Percentiles rank a stretch among this genome's conserved stretches.
These are phyloP conservation scores for Nymphicus hollandicus DNA, from an alignment of 2,113 vertebrate species.

Conservation along the genomic window DNA sequence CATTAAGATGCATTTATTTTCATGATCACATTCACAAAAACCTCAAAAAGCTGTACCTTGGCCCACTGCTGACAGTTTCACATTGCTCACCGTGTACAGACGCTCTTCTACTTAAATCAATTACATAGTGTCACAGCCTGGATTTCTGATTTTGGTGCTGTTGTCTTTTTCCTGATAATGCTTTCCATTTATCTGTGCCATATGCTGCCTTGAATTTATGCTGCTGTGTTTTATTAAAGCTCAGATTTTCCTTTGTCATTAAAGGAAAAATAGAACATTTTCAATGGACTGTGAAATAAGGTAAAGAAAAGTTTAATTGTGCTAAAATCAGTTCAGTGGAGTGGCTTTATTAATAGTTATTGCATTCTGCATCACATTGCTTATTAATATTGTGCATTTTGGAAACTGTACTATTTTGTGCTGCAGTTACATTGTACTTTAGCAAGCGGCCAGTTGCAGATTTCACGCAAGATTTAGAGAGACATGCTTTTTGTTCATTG, in stretches of 20 bases:
- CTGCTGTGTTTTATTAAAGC: slow-evolving; percentile 61
- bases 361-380: slow-evolving; percentile 39
- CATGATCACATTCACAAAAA: background rate
- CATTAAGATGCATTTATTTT: background rate
- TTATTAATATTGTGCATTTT: slow-evolving; percentile 43
- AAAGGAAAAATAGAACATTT: slow-evolving; percentile 52
- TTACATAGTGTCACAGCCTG: background rate
- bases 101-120: background rate
- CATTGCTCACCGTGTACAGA: background rate
- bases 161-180: background rate
- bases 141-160: slow-evolving; percentile 21
- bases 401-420: background rate
- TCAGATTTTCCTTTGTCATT: slow-evolving; percentile 58
- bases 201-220: slow-evolving; percentile 58
- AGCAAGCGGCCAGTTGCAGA: background rate
- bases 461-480: background rate
- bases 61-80: background rate
- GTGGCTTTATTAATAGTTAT: slow-evolving; percentile 66
- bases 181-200: slow-evolving; percentile 30
- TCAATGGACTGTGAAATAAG: slow-evolving; percentile 77
- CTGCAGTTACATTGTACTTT: background rate
- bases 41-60: background rate
- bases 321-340: slow-evolving; percentile 64
- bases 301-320: slow-evolving; percentile 72
- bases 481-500: background rate